Evolutionary conservation across 2,888 invertebrate species (phyloP), one percentile per base, ranked within the genome.

Genomic region (Eupithecia pulchellata): DNA sequence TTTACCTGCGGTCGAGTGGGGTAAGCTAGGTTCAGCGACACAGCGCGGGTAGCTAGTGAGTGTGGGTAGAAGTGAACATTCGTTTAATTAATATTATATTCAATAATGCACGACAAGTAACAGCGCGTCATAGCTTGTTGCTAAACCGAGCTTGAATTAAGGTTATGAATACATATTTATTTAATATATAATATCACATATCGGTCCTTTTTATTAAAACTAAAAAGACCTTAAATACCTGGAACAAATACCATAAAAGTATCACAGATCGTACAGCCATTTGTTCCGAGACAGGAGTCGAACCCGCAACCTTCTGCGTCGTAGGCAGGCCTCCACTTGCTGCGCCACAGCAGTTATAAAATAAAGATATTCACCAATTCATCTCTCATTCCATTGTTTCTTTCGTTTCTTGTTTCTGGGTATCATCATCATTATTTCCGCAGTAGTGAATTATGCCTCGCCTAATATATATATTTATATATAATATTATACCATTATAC

Each of bases 1-100:
- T 65, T 65, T 69, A 69, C 69, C 65, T 69, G 58, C 39, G 69
- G 69, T 61, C 65, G 65, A 65, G 65, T 69, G 61, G 60, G 34
- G 60, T 69, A 65, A 69, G 69, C 61, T 61, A 65, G 65, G 65
- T 65, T 65, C 61, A 65, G 47, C 36, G 29, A 65, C 36, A 69
- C 39, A 25, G 36, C 9, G 32, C n/a, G 42, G 9, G 42, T 47
- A 20, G 42, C n/a, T 6, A 25, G 25, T 52, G 0, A 25, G 8
- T 9, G 20, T 25, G 25, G 11, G 9, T 52, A 52, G 52, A 52
- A 25, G 20, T 47, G 47, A 47, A 20, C 8, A 9, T 47, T 20
- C 6, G 8, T 36, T 0, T n/a, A n/a, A 42, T n/a, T 5, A 39
- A 14, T 39, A 39, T 39, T 9, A 5, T 39, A 39, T 17, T 39